A percentile compares a stretch with the other conserved stretches of the same genome.
Evolutionary conservation across 1,140 invertebrate genomes (phyloP).

Genomic region (Drosophila sucinea): DNA sequence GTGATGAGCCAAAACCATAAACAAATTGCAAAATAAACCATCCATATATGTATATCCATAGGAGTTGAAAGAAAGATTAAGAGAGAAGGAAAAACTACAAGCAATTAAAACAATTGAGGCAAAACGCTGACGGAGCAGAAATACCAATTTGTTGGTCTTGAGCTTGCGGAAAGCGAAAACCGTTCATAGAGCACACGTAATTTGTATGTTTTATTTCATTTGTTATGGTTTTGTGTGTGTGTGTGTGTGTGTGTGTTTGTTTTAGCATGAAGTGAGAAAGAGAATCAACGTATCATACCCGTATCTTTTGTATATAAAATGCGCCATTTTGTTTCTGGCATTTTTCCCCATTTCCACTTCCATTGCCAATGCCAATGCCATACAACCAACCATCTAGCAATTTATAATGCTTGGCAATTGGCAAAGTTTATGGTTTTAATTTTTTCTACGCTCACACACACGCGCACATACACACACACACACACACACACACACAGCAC

Average conservation of each 20-base stretch:
- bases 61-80: not conserved
- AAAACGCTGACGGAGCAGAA: not conserved
- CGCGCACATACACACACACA: constrained; percentile 14
- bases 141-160: not conserved
- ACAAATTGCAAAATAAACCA: no score
- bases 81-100: not conserved
- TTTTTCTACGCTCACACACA: constrained; percentile 45
- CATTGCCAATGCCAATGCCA: not conserved
- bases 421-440: constrained; percentile 65
- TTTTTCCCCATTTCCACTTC: not conserved
- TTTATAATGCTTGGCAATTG: constrained; percentile 59
- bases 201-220: not conserved
- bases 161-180: not conserved
- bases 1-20: no score
- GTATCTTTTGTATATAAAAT: constrained; percentile 38
- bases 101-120: constrained; percentile 5
- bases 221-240: not conserved
- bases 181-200: constrained; percentile 40
- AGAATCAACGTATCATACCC: not conserved
- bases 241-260: no score
- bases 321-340: not conserved
- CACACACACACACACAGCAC: no score
- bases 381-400: constrained; percentile 29
- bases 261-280: not conserved
- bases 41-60: no score